phyloP scores from a whole-genome alignment of 2,113 vertebrate species.

The Octodon degus region DNA sequence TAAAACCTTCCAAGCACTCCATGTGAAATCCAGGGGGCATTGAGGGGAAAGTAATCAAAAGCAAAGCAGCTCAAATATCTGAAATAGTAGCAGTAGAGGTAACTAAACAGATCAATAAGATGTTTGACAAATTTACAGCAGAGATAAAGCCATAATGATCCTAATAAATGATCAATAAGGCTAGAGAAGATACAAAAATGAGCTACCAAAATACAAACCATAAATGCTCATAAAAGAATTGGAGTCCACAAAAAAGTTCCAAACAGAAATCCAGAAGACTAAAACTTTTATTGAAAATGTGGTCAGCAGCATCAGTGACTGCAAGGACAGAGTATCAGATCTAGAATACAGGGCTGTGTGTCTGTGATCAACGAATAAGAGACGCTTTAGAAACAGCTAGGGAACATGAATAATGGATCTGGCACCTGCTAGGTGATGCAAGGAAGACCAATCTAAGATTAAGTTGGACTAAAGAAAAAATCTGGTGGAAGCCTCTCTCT shows the following conservation, averaged over 20 bases:
- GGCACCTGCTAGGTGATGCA: not conserved
- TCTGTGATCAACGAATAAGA: not conserved
- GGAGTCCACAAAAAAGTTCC: not conserved
- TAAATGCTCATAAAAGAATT: not conserved
- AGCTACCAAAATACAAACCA: not conserved
- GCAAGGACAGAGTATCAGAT: not conserved
- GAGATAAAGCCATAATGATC: not conserved
- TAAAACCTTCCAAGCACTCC: not conserved
- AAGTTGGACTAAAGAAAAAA: not conserved
- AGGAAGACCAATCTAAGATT: not conserved
- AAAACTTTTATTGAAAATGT: not conserved
- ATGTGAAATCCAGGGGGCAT: not conserved
- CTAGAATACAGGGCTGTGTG: not conserved
- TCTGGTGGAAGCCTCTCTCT: not conserved
- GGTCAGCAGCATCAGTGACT: not conserved
- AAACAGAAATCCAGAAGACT: not conserved
- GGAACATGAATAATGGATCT: no score
- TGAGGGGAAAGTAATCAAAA: not conserved
- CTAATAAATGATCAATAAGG: not conserved
- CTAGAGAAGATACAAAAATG: not conserved
- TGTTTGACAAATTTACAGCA: not conserved
- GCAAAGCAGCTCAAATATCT: not conserved
- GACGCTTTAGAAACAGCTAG: not conserved
- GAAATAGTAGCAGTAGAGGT: not conserved
- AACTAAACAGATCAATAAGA: not conserved